These are phyloP conservation scores for Donacobius atricapilla DNA, from an alignment of 2,113 vertebrate genomes.

Conservation along the genomic window DNA sequence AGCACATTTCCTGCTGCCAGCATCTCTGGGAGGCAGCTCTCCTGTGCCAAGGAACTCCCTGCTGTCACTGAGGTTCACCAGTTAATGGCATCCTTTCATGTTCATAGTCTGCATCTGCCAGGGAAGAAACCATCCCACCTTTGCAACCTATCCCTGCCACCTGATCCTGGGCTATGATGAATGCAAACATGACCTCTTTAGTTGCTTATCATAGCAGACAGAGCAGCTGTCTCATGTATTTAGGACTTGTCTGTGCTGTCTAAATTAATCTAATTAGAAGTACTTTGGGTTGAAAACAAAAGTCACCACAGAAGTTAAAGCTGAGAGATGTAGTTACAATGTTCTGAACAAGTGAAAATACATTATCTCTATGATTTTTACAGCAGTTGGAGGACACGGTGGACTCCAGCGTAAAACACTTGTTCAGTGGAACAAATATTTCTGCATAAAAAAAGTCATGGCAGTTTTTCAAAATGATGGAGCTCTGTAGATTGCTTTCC, in stretches of 20 bases:
- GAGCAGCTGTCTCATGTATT: neutral
- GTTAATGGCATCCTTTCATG: neutral
- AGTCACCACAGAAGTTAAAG: neutral
- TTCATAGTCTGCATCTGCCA: neutral
- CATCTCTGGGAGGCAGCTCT: neutral
- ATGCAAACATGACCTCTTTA: neutral
- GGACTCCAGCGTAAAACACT: neutral
- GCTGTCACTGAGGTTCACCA: neutral
- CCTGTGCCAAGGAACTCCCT: neutral
- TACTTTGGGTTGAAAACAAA: neutral
- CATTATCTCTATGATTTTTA: neutral
- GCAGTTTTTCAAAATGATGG: neutral
- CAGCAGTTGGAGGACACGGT: neutral
- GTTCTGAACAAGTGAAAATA: neutral
- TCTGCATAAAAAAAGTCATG: neutral
- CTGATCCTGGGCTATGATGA: neutral
- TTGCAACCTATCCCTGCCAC: neutral
- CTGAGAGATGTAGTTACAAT: neutral
- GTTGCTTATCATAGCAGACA: neutral
- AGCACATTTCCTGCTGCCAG: neutral
- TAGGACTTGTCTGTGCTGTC: neutral
- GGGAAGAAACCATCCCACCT: neutral
- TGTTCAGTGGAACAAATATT: neutral
- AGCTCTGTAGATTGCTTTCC: neutral
- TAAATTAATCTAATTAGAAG: constrained; percentile 20